phyloP scores from a whole-genome alignment of 2,797 vertebrate species.

The Gouania willdenowi region DNA sequence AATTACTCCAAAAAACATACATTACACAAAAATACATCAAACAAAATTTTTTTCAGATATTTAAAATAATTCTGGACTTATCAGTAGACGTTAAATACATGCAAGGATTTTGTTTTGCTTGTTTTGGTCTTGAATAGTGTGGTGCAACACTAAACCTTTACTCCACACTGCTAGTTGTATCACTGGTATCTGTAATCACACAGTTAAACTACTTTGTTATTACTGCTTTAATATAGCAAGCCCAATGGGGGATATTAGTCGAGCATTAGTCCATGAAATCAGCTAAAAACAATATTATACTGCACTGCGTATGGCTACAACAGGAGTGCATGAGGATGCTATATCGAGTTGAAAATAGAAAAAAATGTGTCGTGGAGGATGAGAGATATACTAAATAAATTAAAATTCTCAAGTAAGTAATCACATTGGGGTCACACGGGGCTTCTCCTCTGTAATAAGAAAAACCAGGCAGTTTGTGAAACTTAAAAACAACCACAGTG shows the following conservation, averaged over 20 bases:
- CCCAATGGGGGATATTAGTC: conserved; percentile 1
- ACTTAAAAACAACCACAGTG: conserved; percentile 27
- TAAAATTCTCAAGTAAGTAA: conserved; percentile 25
- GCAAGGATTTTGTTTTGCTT: too few relatives aligned
- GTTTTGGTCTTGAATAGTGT: too few relatives aligned
- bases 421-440: conserved; percentile 26
- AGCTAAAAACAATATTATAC: conserved; percentile 14
- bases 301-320: too few relatives aligned
- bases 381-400: conserved; percentile 8
- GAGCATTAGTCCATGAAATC: conserved; percentile 15
- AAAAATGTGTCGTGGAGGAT: neutral
- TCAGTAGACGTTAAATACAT: too few relatives aligned
- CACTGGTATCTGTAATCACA: conserved; percentile 15
- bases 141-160: neutral
- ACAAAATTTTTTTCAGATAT: too few relatives aligned
- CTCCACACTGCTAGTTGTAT: conserved; percentile 7
- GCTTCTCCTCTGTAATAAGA: conserved; percentile 11
- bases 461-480: conserved; percentile 17
- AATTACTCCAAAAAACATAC: too few relatives aligned
- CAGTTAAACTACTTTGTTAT: conserved; percentile 21
- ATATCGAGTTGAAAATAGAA: too few relatives aligned
- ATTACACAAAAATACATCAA: too few relatives aligned
- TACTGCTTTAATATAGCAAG: conserved; percentile 18
- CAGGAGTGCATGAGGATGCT: too few relatives aligned
- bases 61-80: too few relatives aligned